Evolutionary conservation across 2,113 vertebrate species (phyloP), one percentile per base, ranked within the genome.

Genomic region (Chiloscyllium plagiosum): DNA sequence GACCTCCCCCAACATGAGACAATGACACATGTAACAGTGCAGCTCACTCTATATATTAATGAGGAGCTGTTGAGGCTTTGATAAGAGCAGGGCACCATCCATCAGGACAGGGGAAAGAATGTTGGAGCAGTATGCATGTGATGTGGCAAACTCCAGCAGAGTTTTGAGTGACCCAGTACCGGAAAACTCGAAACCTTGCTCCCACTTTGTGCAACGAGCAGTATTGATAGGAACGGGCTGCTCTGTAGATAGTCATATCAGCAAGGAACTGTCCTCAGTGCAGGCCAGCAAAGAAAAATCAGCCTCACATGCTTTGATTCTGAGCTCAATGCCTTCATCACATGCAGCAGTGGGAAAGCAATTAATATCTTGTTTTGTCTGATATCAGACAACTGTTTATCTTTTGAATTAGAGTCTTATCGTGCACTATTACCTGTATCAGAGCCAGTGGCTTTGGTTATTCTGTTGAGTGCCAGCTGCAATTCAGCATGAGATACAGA

Each of bases 1-100:
- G 98, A 98, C 98, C 98, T 98, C 98, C 98, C 98, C 98, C 96
- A 97, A 98, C 98, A 98, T 97, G 98, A 98, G 98, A 98, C 98
- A 98, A 98, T 98, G 98, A 99, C 98, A 98, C 97, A 98, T 98
- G 98, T 98, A 97, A 97, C 97, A 37, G 97, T 96, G 96, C 96
- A 13, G 97, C 97, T 97, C 97, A 96, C 98, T 98, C 98, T 98
- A 98, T 98, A 98, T 98, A 98, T 98, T 99, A 98, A 98, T 98
- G 98, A 98, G 98, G 98, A 97, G 98, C 98, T 98, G 98, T 98
- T 98, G 97, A 97, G 97, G 98, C 98, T 98, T 99, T 98, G 98
- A 99, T 99, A 99, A 99, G 98, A 97, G 97, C 95, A 97, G 96
- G 96, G 98, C 97, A 98, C 98, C 98, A 98, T 98, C 98, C 98